Evolutionary conservation across 1,140 invertebrate genomes (phyloP), one percentile per base, ranked within the genome.

Genomic region (Drosophila repleta): DNA sequence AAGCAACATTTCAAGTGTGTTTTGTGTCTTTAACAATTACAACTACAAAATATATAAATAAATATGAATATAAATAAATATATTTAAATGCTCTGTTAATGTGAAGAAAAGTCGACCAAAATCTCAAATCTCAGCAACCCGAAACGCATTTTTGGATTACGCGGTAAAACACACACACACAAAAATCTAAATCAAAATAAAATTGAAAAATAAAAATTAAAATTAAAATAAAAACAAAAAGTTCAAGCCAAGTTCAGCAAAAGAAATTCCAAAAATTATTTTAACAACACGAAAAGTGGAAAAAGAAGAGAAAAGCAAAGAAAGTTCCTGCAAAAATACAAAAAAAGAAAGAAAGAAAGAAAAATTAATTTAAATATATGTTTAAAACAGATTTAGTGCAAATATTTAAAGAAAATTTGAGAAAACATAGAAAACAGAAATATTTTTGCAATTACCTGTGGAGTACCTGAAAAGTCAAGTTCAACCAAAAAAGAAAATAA

Each of bases 41-140:
- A 65, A 62, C 43, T 41, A 65, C 51, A 29, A 41, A 65, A 62
- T 41, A n/a, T n/a, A n/a, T n/a, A n/a, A n/a, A n/a, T 53, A 35
- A 65, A 37, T 41, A 70, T 62, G 29, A 60, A 29, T 32, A 35
- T 49, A 63, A 61, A 45, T 39, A 56, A 48, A 65, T 56, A 62
- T 43, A 43, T 43, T 17, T 64, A 49, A 72, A 55, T 39, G 17
- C n/a, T 57, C 13, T 58, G 84, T 88, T 84, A 88, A 89, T 77
- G 74, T 88, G 85, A 89, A 88, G 80, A 88, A 75, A 89, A 84
- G 64, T 89, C 79, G 84, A 88, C 79, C 77, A 53, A n/a, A n/a
- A 48, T 57, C 58, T 58, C 51, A 49, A 39, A 62, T 63, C 74
- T 55, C 15, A 43, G 55, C n/a, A 69, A 70, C 64, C 51, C 18